phyloP scores from a whole-genome alignment of 2,888 invertebrate species.

The Agonopterix arenella region DNA sequence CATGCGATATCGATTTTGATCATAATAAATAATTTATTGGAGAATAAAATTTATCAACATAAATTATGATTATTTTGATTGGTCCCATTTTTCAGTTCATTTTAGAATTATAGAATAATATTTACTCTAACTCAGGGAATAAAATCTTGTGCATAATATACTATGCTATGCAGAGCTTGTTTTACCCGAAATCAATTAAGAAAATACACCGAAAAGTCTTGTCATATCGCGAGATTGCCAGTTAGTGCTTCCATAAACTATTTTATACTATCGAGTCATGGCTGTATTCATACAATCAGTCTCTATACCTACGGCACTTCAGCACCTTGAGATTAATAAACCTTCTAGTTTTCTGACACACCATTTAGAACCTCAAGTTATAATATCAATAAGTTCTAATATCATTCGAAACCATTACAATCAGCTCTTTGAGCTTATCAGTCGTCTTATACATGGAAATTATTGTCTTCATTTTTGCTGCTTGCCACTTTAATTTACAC shows the following conservation, averaged over 20 bases:
- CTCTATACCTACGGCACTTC: slow-evolving; percentile 53
- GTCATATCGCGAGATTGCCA: slow-evolving; percentile 37
- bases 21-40: no score
- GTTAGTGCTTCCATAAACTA: slow-evolving; percentile 28
- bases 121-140: not conserved
- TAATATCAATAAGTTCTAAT: slow-evolving; percentile 8
- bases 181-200: no score
- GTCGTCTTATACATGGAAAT: slow-evolving; percentile 1
- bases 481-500: not conserved
- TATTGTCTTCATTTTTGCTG: not conserved
- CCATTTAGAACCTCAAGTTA: not conserved
- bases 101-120: not conserved
- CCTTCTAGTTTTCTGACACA: slow-evolving; percentile 13
- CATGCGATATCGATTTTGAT: no score
- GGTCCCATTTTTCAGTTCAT: not conserved
- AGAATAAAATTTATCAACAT: no score
- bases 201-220: slow-evolving; percentile 25
- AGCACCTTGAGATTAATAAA: slow-evolving; percentile 51
- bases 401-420: slow-evolving; percentile 1
- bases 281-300: slow-evolving; percentile 61
- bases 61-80: not conserved
- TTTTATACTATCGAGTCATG: slow-evolving; percentile 54
- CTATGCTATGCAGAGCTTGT: not conserved
- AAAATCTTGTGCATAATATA: not conserved
- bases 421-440: slow-evolving; percentile 9